Evolutionary conservation across 2,888 invertebrate species (phyloP).

Genomic region (Sepioteuthis lessoniana): DNA sequence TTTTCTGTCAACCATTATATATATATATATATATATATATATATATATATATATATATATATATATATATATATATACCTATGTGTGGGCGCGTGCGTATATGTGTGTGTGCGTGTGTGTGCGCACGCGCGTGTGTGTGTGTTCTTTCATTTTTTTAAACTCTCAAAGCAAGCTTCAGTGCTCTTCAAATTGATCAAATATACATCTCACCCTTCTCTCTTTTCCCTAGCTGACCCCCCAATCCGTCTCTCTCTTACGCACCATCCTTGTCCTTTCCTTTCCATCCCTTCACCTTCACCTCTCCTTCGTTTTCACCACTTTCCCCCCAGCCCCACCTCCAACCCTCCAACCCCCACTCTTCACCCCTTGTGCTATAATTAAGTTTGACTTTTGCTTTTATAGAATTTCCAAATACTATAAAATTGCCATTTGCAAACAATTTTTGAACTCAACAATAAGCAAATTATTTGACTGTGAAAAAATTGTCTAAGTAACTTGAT

Average conservation of each 20-base stretch:
- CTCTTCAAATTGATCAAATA: not conserved
- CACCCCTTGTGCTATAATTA: not conserved
- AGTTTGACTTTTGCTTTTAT: conserved; percentile 6
- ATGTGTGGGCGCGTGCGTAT: not conserved
- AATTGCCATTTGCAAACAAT: conserved; percentile 14
- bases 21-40: no score
- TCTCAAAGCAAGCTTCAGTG: no score
- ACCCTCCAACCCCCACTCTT: no score
- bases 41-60: not conserved
- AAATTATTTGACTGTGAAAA: conserved; percentile 24
- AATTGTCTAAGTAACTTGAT: not conserved
- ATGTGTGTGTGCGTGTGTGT: not conserved
- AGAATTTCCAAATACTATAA: not conserved
- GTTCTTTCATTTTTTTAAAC: no score
- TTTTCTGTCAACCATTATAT: no score
- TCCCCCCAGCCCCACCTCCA: not conserved
- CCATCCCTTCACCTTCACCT: not conserved
- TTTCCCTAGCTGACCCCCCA: no score
- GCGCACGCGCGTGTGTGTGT: no score
- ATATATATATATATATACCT: not conserved
- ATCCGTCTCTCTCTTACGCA: no score
- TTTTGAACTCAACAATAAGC: conserved; percentile 23
- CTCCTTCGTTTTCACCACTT: not conserved
- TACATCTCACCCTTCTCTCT: not conserved
- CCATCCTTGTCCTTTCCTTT: not conserved